Evolutionary conservation across 30 jellyfish, hydroid and myxozoan genomes (phyloP), one percentile per base, ranked within the genome.

Genomic region (Chrysaora quinquecirrha): DNA sequence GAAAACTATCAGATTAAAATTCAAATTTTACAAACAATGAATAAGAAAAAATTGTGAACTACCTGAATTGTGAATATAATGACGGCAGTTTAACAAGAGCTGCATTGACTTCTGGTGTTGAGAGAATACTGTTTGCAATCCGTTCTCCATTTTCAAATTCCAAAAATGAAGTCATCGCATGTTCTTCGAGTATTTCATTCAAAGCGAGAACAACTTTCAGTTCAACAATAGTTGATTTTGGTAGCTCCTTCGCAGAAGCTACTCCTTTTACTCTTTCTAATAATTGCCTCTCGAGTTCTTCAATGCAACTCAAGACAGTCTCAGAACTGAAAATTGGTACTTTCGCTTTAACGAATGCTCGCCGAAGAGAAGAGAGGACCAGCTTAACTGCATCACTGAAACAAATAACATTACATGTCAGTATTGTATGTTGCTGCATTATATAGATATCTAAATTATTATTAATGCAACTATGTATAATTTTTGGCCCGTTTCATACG

Each of bases 161-260:
- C 18, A 24, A 31, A 11, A 67, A 34, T 22, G 79, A 67, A 1
- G 50, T 23, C 24, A 67, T 18, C 18, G 79, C 79, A 27, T 67
- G 60, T 67, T 67, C 79, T 1, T 67, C 79, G 9, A 67, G 35
- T 24, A 67, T 1, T 18, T 54, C 29, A n/a, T 67, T 30, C 24
- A 67, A 60, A 0, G 54, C 79, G 4, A 30, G 48, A 25, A 67
- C 35, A 22, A 34, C 35, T 32, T n/a, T 67, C 31, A 34, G 7
- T 67, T 67, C 79, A 0, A 67, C 79, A 1, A 67, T 67, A 1
- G 79, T 67, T 67, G 79, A 67, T 19, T 67, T 67, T 18, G 79
- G 79, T 6, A 67, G 19, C 1, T 32, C 35, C 30, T 31, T 47
- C 16, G 60, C 30, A n/a, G 79, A 27, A 25, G 79, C n/a, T 60